Evolutionary conservation across 1,140 invertebrate species (phyloP).

Genomic region (Aphelinus certus): DNA sequence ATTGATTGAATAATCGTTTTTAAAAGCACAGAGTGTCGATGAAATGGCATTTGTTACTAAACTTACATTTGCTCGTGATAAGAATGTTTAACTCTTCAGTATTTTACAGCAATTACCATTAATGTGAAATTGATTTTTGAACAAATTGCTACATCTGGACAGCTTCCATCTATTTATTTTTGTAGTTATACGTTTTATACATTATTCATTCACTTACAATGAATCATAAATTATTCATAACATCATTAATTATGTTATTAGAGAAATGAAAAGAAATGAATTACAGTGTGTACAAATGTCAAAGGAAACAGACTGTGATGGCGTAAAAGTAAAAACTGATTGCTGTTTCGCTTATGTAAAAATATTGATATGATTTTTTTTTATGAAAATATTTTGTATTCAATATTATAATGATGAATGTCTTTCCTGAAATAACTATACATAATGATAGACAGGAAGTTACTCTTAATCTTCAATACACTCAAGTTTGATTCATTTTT

Average conservation of each 20-base stretch:
- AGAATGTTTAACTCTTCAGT: slow-evolving; percentile 27
- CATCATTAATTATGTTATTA: slow-evolving; percentile 10
- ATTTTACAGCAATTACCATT: slow-evolving; percentile 32
- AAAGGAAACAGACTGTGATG: slow-evolving; percentile 41
- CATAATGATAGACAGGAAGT: slow-evolving; percentile 22
- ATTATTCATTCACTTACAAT: slow-evolving; percentile 4
- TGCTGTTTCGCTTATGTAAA: slow-evolving; percentile 36
- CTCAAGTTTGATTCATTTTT: neutral
- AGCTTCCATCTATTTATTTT: slow-evolving; percentile 29
- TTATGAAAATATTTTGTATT: slow-evolving; percentile 39
- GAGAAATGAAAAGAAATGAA: no score
- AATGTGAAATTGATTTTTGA: slow-evolving; percentile 28
- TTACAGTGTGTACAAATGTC: slow-evolving; percentile 16
- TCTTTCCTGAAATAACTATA: slow-evolving; percentile 23
- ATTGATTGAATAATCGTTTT: slow-evolving; percentile 21
- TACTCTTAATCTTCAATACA: slow-evolving; percentile 8
- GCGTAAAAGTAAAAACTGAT: slow-evolving; percentile 36
- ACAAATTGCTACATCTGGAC: slow-evolving; percentile 13
- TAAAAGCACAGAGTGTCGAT: slow-evolving; percentile 9
- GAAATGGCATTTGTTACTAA: slow-evolving; percentile 26
- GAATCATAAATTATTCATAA: neutral
- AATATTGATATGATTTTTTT: slow-evolving; percentile 39
- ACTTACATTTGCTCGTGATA: slow-evolving; percentile 34
- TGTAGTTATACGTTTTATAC: slow-evolving; percentile 27
- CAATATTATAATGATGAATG: slow-evolving; percentile 37